Evolutionary conservation across 2,888 invertebrate species (phyloP), one percentile per base, ranked within the genome.

Genomic region (Belgica antarctica): DNA sequence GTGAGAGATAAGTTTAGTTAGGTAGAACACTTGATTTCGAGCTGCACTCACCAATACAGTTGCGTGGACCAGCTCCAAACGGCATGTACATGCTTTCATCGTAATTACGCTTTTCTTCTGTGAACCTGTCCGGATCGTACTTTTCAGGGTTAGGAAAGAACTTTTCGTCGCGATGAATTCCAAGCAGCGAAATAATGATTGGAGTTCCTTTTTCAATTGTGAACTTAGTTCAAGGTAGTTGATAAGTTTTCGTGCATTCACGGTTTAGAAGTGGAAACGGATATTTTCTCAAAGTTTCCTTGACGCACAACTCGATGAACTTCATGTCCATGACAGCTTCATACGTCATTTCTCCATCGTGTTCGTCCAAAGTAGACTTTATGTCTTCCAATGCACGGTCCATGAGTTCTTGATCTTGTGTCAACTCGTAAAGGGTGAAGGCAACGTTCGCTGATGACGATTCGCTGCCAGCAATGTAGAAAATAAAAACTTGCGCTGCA

Each of bases 391-490:
- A 74, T 0, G 77, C 76, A 70, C 76, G 78, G 28, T 77, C 73
- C 63, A 81, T 75, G 1, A 81, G 68, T 0, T 79, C 77, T 8
- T 77, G 78, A 73, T 81, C 75, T 71, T 78, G 75, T 2, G 82
- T 77, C 15, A 83, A 73, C 71, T 81, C 79, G 70, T 79, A 81
- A 12, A 81, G 73, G 0, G 77, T 77, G 71, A 78, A 81, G 2
- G 80, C 75, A 0, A 80, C 72, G 0, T 80, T 76, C 0, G 79
- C 77, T 0, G 82, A 77, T 1, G 82, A 78, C 0, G 82, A 81
- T 72, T 82, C 82, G 17, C n/a, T 68, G 12, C 83, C 83, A 10
- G 81, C 83, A 1, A 79, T 72, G 61, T 80, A 81, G 72, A 83
- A 82, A 1, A 82, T 62, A 59, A 80, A 78, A 0, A 76, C 75